Conservation (phyloP, 2,797 vertebrate genomes). For the Scolopax rusticola region DNA sequence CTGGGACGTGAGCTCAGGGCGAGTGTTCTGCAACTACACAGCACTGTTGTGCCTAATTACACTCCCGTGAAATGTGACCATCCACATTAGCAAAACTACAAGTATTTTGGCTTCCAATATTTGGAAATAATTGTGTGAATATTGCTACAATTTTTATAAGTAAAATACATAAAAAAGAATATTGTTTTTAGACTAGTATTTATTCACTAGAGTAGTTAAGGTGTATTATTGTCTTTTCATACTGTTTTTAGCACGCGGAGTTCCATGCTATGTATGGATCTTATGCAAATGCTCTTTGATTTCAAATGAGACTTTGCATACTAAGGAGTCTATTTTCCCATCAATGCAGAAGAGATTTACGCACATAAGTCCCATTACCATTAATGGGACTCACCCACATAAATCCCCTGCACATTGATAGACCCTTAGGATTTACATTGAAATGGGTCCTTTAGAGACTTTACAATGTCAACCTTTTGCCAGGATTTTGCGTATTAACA, state of each 20-base stretch:
- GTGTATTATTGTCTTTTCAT: slow-evolving; percentile 28
- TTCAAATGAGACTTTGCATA: slow-evolving; percentile 75
- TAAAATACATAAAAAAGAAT: background rate
- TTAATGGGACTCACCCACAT: slow-evolving; percentile 70
- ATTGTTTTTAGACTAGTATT: background rate
- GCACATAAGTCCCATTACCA: slow-evolving; percentile 68
- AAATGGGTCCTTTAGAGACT: slow-evolving; percentile 72
- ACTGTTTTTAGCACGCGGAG: slow-evolving; percentile 34
- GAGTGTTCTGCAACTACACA: background rate
- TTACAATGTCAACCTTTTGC: slow-evolving; percentile 65
- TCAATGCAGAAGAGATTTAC: slow-evolving; percentile 67
- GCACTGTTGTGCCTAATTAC: background rate
- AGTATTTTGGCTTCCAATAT: background rate
- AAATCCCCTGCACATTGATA: slow-evolving; percentile 71
- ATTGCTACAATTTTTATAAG: background rate
- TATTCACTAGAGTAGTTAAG: slow-evolving; percentile 20
- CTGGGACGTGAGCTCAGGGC: rapidly evolving
- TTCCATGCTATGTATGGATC: slow-evolving; percentile 43
- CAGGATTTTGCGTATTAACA: slow-evolving; percentile 67
- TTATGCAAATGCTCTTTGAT: slow-evolving; percentile 72
- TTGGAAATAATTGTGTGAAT: background rate
- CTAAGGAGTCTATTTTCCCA: slow-evolving; percentile 64
- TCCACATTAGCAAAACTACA: background rate
- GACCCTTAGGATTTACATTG: slow-evolving; percentile 69
- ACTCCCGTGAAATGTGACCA: background rate